Conservation (phyloP, 1,140 invertebrate species). For the Ostrea edulis region DNA sequence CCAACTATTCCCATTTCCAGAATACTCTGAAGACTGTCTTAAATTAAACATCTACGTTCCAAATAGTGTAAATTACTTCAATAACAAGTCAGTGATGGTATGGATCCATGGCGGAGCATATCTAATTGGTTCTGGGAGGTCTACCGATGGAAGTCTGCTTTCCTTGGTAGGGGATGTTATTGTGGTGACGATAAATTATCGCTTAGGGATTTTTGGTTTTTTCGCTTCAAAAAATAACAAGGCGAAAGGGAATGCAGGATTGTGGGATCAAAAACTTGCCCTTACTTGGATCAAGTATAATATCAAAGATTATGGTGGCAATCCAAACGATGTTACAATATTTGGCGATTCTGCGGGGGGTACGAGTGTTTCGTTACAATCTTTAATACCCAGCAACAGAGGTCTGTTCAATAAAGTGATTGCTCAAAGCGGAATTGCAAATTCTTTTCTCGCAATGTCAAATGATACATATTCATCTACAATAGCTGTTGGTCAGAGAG, state of each 20-base stretch:
- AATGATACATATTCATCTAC: neutral
- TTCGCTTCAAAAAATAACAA: slow-evolving; percentile 52
- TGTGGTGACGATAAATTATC: slow-evolving; percentile 77
- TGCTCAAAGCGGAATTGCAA: slow-evolving; percentile 35
- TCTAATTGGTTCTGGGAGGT: slow-evolving; percentile 42
- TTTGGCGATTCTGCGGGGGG: slow-evolving; percentile 98
- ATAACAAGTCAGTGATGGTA: slow-evolving; percentile 58
- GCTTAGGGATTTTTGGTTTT: slow-evolving; percentile 71
- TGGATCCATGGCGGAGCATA: slow-evolving; percentile 61
- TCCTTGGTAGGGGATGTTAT: slow-evolving; percentile 70
- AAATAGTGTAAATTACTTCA: neutral
- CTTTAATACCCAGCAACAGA: slow-evolving; percentile 28
- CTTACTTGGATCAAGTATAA: slow-evolving; percentile 87
- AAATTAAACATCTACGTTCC: slow-evolving; percentile 37
- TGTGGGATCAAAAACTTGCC: slow-evolving; percentile 79
- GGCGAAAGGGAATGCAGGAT: slow-evolving; percentile 54
- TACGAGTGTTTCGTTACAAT: slow-evolving; percentile 84
- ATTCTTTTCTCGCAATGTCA: neutral
- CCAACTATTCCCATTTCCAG: neutral
- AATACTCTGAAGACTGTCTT: slow-evolving; percentile 20
- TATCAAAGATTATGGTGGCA: slow-evolving; percentile 86
- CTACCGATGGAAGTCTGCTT: slow-evolving; percentile 61
- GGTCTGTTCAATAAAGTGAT: slow-evolving; percentile 53
- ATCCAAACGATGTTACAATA: slow-evolving; percentile 84
- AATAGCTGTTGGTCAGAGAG: neutral